Evolutionary conservation across 1,140 invertebrate genomes (phyloP).

Genomic region (Diploscapter pachys): DNA sequence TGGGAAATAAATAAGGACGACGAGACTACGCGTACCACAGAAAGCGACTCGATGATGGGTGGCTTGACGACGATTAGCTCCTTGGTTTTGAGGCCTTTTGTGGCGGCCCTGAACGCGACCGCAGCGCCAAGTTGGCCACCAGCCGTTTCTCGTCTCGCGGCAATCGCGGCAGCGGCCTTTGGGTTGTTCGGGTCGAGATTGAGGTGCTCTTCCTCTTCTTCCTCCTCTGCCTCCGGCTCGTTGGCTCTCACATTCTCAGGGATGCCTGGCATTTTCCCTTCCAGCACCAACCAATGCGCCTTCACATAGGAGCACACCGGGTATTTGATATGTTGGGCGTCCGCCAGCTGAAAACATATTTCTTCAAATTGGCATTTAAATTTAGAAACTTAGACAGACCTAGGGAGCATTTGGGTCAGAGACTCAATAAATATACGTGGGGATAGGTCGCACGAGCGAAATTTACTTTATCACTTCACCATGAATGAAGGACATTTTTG

Average conservation of each 20-base stretch:
- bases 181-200: neutral
- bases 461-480: too few relatives aligned
- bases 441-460: too few relatives aligned
- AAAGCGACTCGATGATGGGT: slow-evolving; percentile 13
- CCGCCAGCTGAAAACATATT: too few relatives aligned
- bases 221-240: slow-evolving; percentile 8
- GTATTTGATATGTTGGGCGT: too few relatives aligned
- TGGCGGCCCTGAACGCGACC: slow-evolving; percentile 6
- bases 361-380: neutral
- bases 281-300: slow-evolving; percentile 54
- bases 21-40: neutral
- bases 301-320: slow-evolving; percentile 27
- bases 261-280: slow-evolving; percentile 46
- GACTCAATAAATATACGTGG: too few relatives aligned
- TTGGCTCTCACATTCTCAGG: slow-evolving; percentile 49
- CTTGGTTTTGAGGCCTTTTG: slow-evolving; percentile 43
- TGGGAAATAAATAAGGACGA: too few relatives aligned
- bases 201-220: neutral
- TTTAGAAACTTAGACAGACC: neutral
- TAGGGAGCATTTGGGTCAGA: neutral
- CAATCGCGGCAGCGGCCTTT: slow-evolving; percentile 3
- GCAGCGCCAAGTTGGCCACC: slow-evolving; percentile 6
- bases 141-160: slow-evolving; percentile 4
- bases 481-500: too few relatives aligned
- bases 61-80: slow-evolving; percentile 51